Conservation (phyloP, 2,113 vertebrate genomes). For the Erythrocercus mccallii region DNA sequence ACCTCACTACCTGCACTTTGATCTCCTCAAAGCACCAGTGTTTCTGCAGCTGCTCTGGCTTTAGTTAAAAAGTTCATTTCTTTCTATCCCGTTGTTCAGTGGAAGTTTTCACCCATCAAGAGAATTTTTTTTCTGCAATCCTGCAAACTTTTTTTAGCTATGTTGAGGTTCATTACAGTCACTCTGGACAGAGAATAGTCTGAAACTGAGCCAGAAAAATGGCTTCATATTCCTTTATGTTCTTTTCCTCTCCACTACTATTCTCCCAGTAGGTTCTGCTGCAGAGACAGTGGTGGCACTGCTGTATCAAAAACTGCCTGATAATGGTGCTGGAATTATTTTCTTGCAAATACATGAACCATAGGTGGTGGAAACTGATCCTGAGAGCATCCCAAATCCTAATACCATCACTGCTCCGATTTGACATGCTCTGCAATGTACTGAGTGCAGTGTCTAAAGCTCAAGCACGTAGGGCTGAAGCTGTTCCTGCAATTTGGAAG, state of each 20-base stretch:
- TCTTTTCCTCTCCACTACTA: background rate
- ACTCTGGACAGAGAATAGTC: background rate
- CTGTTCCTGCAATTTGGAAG: background rate
- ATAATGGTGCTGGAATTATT: background rate
- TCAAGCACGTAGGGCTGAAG: fast-evolving
- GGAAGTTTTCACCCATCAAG: background rate
- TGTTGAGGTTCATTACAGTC: background rate
- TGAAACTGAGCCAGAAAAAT: background rate
- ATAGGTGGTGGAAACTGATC: background rate
- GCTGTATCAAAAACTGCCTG: background rate
- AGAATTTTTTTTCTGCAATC: background rate
- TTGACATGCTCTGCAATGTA: background rate
- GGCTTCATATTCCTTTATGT: background rate
- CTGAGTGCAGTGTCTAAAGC: background rate
- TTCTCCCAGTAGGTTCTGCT: background rate
- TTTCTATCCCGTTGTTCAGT: background rate
- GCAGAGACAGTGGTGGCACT: background rate
- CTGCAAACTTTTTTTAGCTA: background rate
- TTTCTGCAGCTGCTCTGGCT: background rate
- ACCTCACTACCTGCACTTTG: background rate
- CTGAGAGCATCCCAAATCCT: background rate
- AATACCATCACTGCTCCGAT: fast-evolving
- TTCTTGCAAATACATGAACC: background rate
- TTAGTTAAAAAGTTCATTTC: background rate
- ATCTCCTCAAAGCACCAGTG: background rate